Conservation (phyloP, 2,113 vertebrate genomes). For the Protobothrops mucrosquamatus region DNA sequence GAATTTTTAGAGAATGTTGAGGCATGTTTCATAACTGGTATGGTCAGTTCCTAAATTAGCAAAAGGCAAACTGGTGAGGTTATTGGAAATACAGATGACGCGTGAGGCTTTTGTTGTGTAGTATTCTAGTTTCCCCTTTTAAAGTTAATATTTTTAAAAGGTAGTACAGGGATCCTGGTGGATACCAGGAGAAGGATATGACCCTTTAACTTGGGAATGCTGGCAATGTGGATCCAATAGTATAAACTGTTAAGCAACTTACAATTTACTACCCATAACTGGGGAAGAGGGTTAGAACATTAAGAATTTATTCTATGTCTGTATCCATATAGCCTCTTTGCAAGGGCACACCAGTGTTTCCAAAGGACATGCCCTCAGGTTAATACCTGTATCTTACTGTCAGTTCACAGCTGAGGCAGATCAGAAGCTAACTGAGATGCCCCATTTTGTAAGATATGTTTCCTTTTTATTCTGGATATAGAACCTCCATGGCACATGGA, state of each 20-base stretch:
- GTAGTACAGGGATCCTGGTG: neutral
- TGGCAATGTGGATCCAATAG: neutral
- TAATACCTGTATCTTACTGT: neutral
- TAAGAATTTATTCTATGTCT: neutral
- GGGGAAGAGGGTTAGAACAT: neutral
- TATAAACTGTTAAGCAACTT: neutral
- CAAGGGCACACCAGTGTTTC: neutral
- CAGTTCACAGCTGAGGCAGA: neutral
- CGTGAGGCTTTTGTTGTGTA: neutral
- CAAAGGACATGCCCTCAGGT: neutral
- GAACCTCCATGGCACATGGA: neutral
- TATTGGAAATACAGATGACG: neutral
- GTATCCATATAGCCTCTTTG: neutral
- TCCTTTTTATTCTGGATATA: neutral
- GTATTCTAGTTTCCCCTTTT: neutral
- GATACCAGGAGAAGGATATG: neutral
- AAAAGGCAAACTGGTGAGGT: neutral
- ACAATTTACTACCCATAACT: neutral
- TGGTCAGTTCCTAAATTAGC: neutral
- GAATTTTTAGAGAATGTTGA: neutral
- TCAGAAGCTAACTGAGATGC: neutral
- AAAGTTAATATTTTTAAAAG: neutral
- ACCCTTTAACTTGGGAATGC: neutral
- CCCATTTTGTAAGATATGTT: neutral
- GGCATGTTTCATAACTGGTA: neutral